Evolutionary conservation across 2,113 vertebrate genomes (phyloP).

Genomic region (Cyprinodon brontotheroides): DNA sequence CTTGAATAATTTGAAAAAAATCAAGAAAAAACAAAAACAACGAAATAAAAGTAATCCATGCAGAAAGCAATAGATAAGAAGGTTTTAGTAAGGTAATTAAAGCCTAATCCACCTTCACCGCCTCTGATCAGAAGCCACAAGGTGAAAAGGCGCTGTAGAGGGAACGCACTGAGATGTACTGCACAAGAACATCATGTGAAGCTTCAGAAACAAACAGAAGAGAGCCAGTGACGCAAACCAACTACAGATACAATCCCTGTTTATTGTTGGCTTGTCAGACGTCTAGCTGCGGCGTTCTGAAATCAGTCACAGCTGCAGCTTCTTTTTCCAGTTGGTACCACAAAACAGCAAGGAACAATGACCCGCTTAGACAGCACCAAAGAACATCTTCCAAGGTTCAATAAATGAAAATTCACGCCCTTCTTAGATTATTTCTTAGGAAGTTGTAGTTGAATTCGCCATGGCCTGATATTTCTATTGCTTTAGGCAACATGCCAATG

Average conservation of each 20-base stretch:
- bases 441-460: conserved; percentile 32
- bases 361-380: conserved; percentile 22
- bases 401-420: conserved; percentile 25
- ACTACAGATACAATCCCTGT: conserved; percentile 28
- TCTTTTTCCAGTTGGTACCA: conserved; percentile 24
- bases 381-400: conserved; percentile 33
- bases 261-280: conserved; percentile 39
- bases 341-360: conserved; percentile 34
- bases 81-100: background rate
- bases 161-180: conserved; percentile 8
- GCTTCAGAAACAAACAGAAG: conserved; percentile 25
- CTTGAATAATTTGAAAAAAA: too few relatives aligned
- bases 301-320: conserved; percentile 37
- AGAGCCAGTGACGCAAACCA: conserved; percentile 20
- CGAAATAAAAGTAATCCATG: too few relatives aligned
- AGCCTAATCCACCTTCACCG: background rate
- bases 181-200: conserved; percentile 11
- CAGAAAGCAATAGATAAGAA: background rate
- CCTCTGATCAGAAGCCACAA: background rate
- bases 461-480: background rate
- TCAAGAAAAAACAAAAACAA: too few relatives aligned
- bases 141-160: background rate
- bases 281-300: conserved; percentile 28
- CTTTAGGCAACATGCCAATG: background rate
- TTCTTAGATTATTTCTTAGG: conserved; percentile 16